These are phyloP conservation scores for Sebastes trivittatus DNA, from an alignment of 2,797 vertebrate genomes.

Conservation along the genomic window DNA sequence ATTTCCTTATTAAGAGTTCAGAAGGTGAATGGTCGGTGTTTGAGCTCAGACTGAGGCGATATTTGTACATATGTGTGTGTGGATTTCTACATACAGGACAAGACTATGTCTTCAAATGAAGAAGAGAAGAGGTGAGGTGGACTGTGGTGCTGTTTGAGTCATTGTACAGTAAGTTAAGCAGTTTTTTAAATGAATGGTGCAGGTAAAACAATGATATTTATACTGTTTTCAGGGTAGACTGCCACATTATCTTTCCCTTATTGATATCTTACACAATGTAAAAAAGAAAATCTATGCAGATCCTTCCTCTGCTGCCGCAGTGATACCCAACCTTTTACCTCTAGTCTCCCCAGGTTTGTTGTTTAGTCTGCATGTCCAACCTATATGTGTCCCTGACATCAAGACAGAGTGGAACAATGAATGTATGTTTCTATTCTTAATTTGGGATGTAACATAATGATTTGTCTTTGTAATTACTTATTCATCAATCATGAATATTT, in stretches of 20 bases:
- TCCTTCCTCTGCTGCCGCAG: background rate
- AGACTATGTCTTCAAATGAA: background rate
- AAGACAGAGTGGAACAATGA: background rate
- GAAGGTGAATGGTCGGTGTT: background rate
- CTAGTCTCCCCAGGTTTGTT: background rate
- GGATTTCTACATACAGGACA: conserved; percentile 23
- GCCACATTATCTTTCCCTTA: background rate
- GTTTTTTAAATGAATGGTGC: background rate
- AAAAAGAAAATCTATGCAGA: conserved; percentile 10
- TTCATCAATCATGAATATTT: background rate
- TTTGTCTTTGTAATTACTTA: background rate
- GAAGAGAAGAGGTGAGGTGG: background rate
- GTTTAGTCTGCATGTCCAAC: background rate
- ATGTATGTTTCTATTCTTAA: background rate
- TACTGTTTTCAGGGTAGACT: conserved; percentile 20
- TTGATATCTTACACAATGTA: background rate
- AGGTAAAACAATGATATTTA: conserved; percentile 47
- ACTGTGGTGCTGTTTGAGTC: background rate
- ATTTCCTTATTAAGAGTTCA: background rate
- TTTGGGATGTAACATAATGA: conserved; percentile 1
- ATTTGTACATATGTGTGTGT: background rate
- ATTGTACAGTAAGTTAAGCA: conserved; percentile 1
- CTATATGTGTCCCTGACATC: background rate
- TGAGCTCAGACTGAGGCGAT: conserved; percentile 11
- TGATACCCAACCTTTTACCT: conserved; percentile 11